These are phyloP conservation scores for Equus przewalskii DNA, from an alignment of 2,113 vertebrate species.

Conservation along the genomic window DNA sequence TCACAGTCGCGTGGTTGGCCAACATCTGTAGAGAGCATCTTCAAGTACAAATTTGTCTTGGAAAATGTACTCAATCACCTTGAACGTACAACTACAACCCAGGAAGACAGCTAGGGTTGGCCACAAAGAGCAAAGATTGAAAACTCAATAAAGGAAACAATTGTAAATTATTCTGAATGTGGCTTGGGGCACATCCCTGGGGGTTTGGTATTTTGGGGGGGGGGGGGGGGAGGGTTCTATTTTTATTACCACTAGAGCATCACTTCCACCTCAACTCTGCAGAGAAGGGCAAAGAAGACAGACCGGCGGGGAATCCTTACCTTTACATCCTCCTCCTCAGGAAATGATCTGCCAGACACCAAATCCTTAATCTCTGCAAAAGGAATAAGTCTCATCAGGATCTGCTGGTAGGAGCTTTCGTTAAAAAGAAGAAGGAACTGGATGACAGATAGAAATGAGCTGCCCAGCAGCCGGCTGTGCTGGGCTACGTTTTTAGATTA, in stretches of 20 bases:
- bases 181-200: background rate
- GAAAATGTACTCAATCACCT: background rate
- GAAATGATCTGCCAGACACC: conserved; percentile 6
- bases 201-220: background rate
- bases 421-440: background rate
- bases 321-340: conserved; percentile 72
- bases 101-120: background rate
- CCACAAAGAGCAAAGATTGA: background rate
- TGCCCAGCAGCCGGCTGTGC: background rate
- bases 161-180: background rate
- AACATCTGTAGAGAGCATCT: background rate
- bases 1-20: background rate
- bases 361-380: conserved; percentile 76
- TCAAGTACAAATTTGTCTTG: background rate
- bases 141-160: background rate
- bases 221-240: background rate
- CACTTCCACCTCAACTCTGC: background rate
- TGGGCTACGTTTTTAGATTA: conserved; percentile 55
- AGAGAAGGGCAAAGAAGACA: background rate
- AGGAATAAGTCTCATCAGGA: conserved; percentile 75
- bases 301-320: conserved; percentile 64
- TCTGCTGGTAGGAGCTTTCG: conserved; percentile 1
- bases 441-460: background rate
- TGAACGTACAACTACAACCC: background rate
- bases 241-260: background rate